phyloP scores from a whole-genome alignment of 92 coral and sea anemone species.

The Epizoanthus rinbou region DNA sequence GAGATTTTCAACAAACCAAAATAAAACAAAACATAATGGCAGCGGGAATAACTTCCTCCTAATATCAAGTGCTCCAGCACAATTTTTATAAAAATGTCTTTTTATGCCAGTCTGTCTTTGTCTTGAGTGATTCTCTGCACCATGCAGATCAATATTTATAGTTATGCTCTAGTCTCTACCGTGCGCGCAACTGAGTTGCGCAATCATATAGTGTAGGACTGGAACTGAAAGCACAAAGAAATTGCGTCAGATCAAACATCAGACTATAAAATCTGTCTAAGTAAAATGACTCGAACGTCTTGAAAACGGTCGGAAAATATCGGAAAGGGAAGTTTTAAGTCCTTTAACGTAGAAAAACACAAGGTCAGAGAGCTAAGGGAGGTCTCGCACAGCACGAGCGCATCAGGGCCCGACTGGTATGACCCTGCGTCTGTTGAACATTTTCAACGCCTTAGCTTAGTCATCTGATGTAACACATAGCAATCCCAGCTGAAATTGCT shows the following conservation, averaged over 20 bases:
- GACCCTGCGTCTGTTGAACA: slow-evolving; percentile 32
- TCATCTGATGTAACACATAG: slow-evolving; percentile 10
- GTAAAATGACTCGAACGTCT: neutral
- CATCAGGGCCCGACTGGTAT: slow-evolving; percentile 13
- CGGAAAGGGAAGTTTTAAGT: neutral
- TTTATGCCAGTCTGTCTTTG: neutral
- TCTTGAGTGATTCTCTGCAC: slow-evolving; percentile 27
- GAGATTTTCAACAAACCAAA: neutral
- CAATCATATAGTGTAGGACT: neutral
- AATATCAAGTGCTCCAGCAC: neutral
- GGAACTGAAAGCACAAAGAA: neutral
- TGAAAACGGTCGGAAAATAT: neutral
- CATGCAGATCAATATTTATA: no score
- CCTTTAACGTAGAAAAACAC: neutral
- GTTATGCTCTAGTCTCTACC: neutral
- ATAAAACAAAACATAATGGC: neutral
- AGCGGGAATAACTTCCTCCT: neutral
- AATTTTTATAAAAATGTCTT: neutral
- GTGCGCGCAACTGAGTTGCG: slow-evolving; percentile 11
- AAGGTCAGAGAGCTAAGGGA: slow-evolving; percentile 9
- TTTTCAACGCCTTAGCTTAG: slow-evolving; percentile 35
- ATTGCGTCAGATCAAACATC: no score
- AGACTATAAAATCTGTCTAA: neutral
- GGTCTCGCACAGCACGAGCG: slow-evolving; percentile 35
- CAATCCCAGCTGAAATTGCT: neutral